A percentile compares a stretch with the other conserved stretches of the same genome.
Conservation (phyloP, 2,113 vertebrate species). For the Murina feae region DNA sequence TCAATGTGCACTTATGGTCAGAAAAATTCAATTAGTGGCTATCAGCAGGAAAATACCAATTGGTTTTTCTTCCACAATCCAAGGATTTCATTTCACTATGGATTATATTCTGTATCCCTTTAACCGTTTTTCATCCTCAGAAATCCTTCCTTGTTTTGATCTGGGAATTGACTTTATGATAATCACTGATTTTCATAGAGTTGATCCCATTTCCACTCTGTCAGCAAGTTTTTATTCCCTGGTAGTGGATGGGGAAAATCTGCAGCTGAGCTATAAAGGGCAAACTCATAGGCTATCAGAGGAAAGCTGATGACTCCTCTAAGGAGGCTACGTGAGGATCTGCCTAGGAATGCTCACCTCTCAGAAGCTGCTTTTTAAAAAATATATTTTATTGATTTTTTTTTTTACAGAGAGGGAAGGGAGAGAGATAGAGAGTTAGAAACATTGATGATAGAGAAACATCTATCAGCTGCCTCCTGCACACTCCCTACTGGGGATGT, state of each 20-base stretch:
- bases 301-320: not conserved
- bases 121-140: not conserved
- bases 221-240: not conserved
- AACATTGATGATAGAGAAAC: too few species aligned
- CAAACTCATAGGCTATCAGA: not conserved
- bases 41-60: not conserved
- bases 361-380: too few species aligned
- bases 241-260: not conserved
- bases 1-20: not conserved
- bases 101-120: not conserved
- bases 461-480: too few species aligned
- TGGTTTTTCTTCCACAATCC: not conserved
- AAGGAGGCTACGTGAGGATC: not conserved
- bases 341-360: not conserved
- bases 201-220: not conserved
- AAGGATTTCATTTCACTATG: not conserved
- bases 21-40: slow-evolving; percentile 2
- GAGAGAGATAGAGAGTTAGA: too few species aligned
- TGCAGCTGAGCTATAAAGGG: not conserved
- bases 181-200: not conserved
- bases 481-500: too few species aligned
- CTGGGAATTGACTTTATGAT: not conserved
- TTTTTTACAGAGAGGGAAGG: too few species aligned
- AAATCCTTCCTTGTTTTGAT: slow-evolving; percentile 9
- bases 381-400: too few species aligned